Evolutionary conservation across 1,140 invertebrate species (phyloP).

Genomic region (Polypedilum vanderplanki): DNA sequence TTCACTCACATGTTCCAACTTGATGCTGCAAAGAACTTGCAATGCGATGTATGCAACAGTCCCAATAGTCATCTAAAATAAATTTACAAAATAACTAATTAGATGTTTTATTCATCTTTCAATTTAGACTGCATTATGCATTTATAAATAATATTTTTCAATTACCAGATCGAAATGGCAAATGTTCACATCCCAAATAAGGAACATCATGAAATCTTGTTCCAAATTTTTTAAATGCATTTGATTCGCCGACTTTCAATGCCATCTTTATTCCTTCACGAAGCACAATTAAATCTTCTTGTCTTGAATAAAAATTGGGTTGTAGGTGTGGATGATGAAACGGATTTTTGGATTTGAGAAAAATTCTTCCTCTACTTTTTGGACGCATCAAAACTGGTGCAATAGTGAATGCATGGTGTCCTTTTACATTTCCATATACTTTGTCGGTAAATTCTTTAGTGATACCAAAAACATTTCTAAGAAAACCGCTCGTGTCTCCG

Average conservation of each 20-base stretch:
- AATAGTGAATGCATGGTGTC: conserved; percentile 53
- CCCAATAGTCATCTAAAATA: conserved; percentile 64
- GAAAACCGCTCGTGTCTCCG: conserved; percentile 61
- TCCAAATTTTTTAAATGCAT: conserved; percentile 53
- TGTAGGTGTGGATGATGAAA: conserved; percentile 64
- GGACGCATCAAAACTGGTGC: conserved; percentile 66
- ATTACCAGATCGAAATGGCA: conserved; percentile 53
- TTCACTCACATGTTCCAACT: conserved; percentile 51
- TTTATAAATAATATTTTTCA: not conserved
- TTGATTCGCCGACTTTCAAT: conserved; percentile 54
- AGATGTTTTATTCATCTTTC: not conserved
- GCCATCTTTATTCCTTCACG: conserved; percentile 67
- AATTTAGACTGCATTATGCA: too few species aligned
- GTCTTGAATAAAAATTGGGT: conserved; percentile 67
- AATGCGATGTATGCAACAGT: conserved; percentile 59
- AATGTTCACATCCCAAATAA: conserved; percentile 59
- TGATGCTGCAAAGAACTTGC: conserved; percentile 70
- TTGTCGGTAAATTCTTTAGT: conserved; percentile 53
- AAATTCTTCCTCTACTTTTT: conserved; percentile 63
- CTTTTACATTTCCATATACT: conserved; percentile 49
- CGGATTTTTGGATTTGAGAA: conserved; percentile 60
- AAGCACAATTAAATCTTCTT: conserved; percentile 58
- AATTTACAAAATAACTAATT: too few species aligned
- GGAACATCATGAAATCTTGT: conserved; percentile 54
- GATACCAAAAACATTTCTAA: conserved; percentile 56